Evolutionary conservation across 2,888 invertebrate species (phyloP).

Genomic region (Cyclophora punctaria): DNA sequence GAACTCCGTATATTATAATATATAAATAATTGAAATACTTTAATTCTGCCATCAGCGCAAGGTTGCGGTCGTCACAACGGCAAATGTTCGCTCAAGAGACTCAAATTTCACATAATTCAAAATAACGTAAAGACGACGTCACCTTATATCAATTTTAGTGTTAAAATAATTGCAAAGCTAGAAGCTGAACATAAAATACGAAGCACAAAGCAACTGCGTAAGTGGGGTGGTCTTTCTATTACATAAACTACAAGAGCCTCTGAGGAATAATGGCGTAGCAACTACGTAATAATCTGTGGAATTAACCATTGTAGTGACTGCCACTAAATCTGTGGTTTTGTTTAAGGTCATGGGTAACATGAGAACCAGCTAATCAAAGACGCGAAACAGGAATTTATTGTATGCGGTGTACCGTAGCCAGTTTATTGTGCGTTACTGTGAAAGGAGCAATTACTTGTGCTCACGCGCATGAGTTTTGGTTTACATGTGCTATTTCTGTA

Average conservation of each 20-base stretch:
- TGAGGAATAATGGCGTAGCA: constrained; percentile 30
- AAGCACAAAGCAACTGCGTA: constrained; percentile 14
- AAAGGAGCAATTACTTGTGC: constrained; percentile 64
- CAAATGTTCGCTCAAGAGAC: too few species aligned
- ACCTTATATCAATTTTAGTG: not conserved
- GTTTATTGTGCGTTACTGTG: constrained; percentile 67
- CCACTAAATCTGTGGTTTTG: not conserved
- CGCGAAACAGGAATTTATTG: constrained; percentile 69
- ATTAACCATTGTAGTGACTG: constrained; percentile 28
- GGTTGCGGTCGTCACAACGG: too few species aligned
- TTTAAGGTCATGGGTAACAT: constrained; percentile 53
- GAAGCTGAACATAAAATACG: constrained; percentile 7
- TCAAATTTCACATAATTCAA: too few species aligned
- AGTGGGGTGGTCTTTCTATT: constrained; percentile 52
- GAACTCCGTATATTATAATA: too few species aligned
- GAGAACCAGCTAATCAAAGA: constrained; percentile 67
- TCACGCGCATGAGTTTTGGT: constrained; percentile 5
- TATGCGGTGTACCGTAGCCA: constrained; percentile 60
- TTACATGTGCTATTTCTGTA: not conserved
- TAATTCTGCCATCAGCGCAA: too few species aligned
- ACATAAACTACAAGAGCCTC: constrained; percentile 40
- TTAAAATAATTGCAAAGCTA: constrained; percentile 12
- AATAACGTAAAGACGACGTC: too few species aligned
- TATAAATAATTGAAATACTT: too few species aligned
- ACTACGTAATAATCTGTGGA: constrained; percentile 23